Percentiles rank a stretch among this genome's conserved stretches.
phyloP scores from a whole-genome alignment of 2,113 vertebrate genomes.

The Myotis yumanensis region DNA sequence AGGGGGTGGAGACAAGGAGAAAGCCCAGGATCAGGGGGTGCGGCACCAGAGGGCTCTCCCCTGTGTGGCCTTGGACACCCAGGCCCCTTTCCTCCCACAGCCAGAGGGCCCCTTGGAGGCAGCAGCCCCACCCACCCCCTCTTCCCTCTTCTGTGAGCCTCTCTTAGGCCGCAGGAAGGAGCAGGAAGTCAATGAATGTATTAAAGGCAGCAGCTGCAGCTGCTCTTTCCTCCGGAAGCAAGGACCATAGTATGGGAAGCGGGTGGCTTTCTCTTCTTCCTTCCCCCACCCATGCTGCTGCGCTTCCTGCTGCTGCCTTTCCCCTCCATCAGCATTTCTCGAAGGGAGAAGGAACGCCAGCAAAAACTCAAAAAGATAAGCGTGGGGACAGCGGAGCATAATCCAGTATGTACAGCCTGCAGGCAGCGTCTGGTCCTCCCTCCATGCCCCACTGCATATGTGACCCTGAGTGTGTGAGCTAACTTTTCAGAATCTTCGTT shows the following conservation, averaged over 20 bases:
- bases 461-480: background rate
- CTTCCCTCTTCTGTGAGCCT: background rate
- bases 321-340: background rate
- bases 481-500: background rate
- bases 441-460: background rate
- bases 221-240: background rate
- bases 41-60: background rate
- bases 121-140: background rate
- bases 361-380: background rate
- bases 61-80: background rate
- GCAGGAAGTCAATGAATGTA: too few relatives aligned
- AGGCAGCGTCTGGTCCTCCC: background rate
- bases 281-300: background rate
- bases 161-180: background rate
- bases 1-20: background rate
- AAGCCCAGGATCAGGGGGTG: background rate
- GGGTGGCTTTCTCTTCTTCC: background rate
- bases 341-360: slow-evolving; percentile 16
- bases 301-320: background rate
- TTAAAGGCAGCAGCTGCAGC: background rate
- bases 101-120: background rate
- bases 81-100: background rate
- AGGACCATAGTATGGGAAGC: background rate
- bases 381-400: background rate
- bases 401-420: background rate